A percentile compares a stretch with the other conserved stretches of the same genome.
Conservation (phyloP, 2,113 vertebrate species). For the Protomyctophum bolini region DNA sequence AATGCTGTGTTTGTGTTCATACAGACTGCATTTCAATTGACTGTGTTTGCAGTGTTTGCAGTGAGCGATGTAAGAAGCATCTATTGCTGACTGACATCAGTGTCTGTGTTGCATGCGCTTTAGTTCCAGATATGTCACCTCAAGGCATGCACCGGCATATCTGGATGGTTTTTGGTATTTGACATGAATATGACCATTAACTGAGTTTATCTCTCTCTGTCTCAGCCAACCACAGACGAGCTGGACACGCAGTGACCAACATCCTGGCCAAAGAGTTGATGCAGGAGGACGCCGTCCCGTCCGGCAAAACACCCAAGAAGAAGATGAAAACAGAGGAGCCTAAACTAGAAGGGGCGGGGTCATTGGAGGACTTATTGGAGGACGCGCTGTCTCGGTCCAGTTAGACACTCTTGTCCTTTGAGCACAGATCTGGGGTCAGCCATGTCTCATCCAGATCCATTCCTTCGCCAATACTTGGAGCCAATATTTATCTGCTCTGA, state of each 20-base stretch:
- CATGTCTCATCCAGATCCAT: slow-evolving; percentile 15
- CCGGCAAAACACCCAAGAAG: slow-evolving; percentile 39
- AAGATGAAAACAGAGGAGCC: slow-evolving; percentile 45
- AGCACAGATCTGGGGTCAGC: slow-evolving; percentile 4
- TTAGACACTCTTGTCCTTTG: slow-evolving; percentile 45
- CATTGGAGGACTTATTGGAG: slow-evolving; percentile 77
- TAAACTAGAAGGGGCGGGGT: slow-evolving; percentile 51
- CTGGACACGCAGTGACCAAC: slow-evolving; percentile 86
- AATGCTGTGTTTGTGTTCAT: slow-evolving; percentile 1
- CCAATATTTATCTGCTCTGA: slow-evolving; percentile 22
- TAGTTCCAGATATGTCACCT: slow-evolving; percentile 11
- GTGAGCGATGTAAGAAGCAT: neutral
- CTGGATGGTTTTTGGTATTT: neutral
- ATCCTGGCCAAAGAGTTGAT: slow-evolving; percentile 87
- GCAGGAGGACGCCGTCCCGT: slow-evolving; percentile 76
- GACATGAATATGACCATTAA: neutral
- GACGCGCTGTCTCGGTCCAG: slow-evolving; percentile 51
- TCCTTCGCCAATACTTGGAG: slow-evolving; percentile 20
- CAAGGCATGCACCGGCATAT: slow-evolving; percentile 28
- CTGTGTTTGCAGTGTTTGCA: neutral
- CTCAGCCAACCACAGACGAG: slow-evolving; percentile 85
- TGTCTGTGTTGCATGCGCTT: slow-evolving; percentile 8
- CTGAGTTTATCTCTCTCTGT: slow-evolving; percentile 27
- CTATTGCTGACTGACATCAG: neutral
- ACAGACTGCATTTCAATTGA: slow-evolving; percentile 1